Percentiles rank a stretch among this genome's conserved stretches.
These are phyloP conservation scores for Dendrolimus pini DNA, from an alignment of 2,888 invertebrate species.

Conservation along the genomic window DNA sequence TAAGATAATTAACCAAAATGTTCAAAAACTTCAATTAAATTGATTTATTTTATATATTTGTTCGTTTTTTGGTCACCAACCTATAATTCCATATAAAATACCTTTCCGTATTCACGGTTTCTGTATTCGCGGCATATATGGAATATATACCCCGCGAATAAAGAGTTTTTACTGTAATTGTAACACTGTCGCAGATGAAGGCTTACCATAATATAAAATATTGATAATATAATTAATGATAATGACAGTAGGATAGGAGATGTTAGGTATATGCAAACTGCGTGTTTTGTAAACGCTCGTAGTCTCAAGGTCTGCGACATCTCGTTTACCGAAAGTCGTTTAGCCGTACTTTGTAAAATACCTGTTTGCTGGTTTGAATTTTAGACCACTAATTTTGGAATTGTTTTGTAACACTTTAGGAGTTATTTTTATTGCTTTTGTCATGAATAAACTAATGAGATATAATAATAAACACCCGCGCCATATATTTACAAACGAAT, in stretches of 20 bases:
- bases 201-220: not conserved
- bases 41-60: too few relatives aligned
- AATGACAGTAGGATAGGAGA: not conserved
- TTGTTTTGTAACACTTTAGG: slow-evolving; percentile 23
- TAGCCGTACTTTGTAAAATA: slow-evolving; percentile 54
- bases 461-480: not conserved
- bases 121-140: too few relatives aligned
- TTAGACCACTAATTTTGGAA: slow-evolving; percentile 31
- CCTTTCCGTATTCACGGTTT: too few relatives aligned
- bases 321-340: slow-evolving; percentile 58
- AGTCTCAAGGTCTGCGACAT: slow-evolving; percentile 62
- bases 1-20: too few relatives aligned
- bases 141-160: too few relatives aligned
- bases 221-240: not conserved
- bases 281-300: slow-evolving; percentile 47
- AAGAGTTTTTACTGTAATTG: too few relatives aligned
- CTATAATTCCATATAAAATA: too few relatives aligned
- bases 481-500: not conserved
- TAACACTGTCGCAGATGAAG: too few relatives aligned
- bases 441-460: slow-evolving; percentile 27
- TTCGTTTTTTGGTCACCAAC: too few relatives aligned
- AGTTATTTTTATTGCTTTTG: slow-evolving; percentile 11
- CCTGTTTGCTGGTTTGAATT: slow-evolving; percentile 36
- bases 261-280: slow-evolving; percentile 5
- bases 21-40: too few relatives aligned